These are phyloP conservation scores for Delichon dasypus DNA, from an alignment of 2,797 vertebrate species.

Conservation along the genomic window DNA sequence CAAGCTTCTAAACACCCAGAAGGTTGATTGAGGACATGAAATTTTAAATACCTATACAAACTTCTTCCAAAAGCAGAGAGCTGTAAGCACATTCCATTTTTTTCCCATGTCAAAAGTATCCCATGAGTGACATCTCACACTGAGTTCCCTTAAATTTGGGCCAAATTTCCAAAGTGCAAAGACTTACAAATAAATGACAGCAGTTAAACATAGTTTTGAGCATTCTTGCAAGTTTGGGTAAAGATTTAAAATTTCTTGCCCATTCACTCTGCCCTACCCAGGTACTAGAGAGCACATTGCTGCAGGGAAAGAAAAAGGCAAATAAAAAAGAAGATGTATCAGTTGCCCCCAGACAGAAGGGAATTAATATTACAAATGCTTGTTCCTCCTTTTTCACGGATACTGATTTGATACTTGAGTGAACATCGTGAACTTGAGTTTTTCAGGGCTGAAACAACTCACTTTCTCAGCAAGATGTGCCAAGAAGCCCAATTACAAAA, in stretches of 20 bases:
- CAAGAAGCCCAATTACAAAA: neutral
- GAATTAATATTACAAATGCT: slow-evolving; percentile 3
- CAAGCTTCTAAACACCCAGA: neutral
- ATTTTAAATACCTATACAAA: neutral
- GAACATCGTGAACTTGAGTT: neutral
- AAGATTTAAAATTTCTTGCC: neutral
- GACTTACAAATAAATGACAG: neutral
- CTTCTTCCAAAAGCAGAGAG: neutral
- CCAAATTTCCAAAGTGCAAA: neutral
- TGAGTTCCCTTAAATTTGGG: neutral
- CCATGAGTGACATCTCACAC: neutral
- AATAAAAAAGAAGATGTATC: neutral
- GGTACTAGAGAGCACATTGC: neutral
- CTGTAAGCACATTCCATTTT: neutral
- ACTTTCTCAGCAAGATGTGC: neutral
- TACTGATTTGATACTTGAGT: slow-evolving; percentile 20
- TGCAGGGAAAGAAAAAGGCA: neutral
- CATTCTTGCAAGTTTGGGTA: neutral
- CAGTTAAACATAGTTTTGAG: neutral
- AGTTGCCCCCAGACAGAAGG: neutral
- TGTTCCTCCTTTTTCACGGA: neutral
- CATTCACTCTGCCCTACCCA: neutral
- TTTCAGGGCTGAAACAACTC: slow-evolving; percentile 9
- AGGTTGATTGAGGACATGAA: neutral
- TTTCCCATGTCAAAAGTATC: neutral